phyloP scores from a whole-genome alignment of 1,140 invertebrate species.

The Aplysia californica region DNA sequence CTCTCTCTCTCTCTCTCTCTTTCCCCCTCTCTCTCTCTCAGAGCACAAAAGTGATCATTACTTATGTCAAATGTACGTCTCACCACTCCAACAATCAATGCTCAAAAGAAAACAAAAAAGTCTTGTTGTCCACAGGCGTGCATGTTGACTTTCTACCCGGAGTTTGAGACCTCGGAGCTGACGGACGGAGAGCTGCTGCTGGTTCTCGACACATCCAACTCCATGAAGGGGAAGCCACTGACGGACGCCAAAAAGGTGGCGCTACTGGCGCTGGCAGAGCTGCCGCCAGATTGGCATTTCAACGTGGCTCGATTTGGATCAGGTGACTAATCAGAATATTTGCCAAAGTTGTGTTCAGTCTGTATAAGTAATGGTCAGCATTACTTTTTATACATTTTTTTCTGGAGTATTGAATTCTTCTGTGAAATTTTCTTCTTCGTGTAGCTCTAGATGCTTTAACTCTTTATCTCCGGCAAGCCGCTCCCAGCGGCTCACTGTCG shows the following conservation, averaged over 20 bases:
- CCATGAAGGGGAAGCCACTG: slow-evolving; percentile 58
- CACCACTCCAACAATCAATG: too few relatives aligned
- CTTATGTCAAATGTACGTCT: too few relatives aligned
- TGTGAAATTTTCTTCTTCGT: not conserved
- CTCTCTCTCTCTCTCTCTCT: too few relatives aligned
- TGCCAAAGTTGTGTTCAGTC: not conserved
- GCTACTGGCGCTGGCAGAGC: slow-evolving; percentile 43
- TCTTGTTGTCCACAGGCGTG: slow-evolving; percentile 64
- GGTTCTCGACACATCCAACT: slow-evolving; percentile 63
- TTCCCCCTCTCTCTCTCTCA: too few relatives aligned
- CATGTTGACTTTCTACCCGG: slow-evolving; percentile 68
- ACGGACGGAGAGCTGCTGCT: slow-evolving; percentile 49
- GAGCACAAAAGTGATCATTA: too few relatives aligned
- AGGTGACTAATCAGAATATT: slow-evolving; percentile 39
- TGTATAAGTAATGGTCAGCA: not conserved
- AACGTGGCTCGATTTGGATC: slow-evolving; percentile 65
- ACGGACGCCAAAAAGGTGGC: slow-evolving; percentile 57
- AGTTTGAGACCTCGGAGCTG: slow-evolving; percentile 60
- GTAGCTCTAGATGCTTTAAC: not conserved
- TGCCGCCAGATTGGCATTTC: slow-evolving; percentile 45
- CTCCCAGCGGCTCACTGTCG: too few relatives aligned
- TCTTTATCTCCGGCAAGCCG: too few relatives aligned
- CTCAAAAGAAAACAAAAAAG: too few relatives aligned
- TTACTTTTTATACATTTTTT: not conserved
- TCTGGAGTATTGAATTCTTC: not conserved